These are phyloP conservation scores for Panurus biarmicus DNA, from an alignment of 2,113 vertebrate genomes.

Conservation along the genomic window DNA sequence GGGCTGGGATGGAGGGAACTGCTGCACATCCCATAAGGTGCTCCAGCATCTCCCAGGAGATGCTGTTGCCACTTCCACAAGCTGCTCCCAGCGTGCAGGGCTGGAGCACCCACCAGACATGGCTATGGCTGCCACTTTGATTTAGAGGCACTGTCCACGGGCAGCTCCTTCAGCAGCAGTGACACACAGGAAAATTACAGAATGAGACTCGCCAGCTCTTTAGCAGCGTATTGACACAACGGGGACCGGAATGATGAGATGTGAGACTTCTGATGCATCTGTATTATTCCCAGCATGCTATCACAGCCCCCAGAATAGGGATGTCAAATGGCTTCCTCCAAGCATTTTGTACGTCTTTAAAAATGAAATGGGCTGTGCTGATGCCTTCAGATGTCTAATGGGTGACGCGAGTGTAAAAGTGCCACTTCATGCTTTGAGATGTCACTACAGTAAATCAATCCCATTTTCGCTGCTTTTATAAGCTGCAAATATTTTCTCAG, in stretches of 20 bases:
- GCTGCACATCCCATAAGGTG: not conserved
- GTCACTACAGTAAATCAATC: not conserved
- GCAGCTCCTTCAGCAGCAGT: not conserved
- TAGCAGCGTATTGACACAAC: not conserved
- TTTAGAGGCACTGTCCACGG: not conserved
- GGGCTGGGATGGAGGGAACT: fast-evolving
- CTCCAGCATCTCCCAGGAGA: not conserved
- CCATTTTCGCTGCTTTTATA: not conserved
- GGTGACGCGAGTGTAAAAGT: not conserved
- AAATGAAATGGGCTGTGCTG: not conserved
- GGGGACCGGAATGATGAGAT: not conserved
- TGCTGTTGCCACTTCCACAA: too few species aligned
- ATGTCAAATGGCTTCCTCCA: not conserved
- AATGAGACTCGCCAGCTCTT: not conserved
- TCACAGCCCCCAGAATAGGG: not conserved
- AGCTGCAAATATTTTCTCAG: not conserved
- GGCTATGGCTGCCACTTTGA: not conserved
- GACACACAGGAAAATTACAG: not conserved
- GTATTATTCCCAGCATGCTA: not conserved
- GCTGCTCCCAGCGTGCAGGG: fast-evolving
- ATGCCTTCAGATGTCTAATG: slow-evolving; percentile 38
- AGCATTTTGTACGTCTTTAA: not conserved
- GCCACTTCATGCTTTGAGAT: not conserved
- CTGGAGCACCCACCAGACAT: not conserved
- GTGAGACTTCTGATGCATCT: not conserved